Conservation (phyloP, 1,140 invertebrate genomes). For the Linepithema humile region DNA sequence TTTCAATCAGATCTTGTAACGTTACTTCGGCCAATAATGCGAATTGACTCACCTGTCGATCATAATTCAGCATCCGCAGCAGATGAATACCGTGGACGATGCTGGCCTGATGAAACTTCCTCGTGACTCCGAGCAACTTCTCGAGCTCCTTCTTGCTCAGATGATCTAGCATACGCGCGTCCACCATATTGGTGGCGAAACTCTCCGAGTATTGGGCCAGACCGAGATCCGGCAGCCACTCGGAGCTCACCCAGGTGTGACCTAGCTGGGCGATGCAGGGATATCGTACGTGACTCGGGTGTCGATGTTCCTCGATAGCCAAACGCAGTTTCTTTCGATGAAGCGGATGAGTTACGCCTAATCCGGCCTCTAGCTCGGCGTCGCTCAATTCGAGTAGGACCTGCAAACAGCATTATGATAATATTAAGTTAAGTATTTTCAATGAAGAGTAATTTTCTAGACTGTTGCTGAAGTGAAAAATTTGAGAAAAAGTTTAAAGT, state of each 20-base stretch:
- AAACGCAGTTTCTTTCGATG: slow-evolving; percentile 96
- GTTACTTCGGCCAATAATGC: neutral
- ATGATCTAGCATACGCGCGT: slow-evolving; percentile 95
- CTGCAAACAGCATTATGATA: slow-evolving; percentile 82
- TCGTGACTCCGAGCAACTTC: slow-evolving; percentile 94
- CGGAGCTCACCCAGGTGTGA: slow-evolving; percentile 96
- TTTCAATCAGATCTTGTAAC: neutral
- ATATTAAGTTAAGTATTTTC: neutral
- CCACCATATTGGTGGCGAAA: slow-evolving; percentile 95
- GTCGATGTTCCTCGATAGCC: slow-evolving; percentile 95
- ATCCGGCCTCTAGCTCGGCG: slow-evolving; percentile 93
- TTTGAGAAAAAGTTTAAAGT: neutral
- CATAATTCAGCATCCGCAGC: slow-evolving; percentile 95
- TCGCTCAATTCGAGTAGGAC: slow-evolving; percentile 95
- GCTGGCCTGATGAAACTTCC: slow-evolving; percentile 97
- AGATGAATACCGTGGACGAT: slow-evolving; percentile 97
- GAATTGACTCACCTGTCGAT: slow-evolving; percentile 90
- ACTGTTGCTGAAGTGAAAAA: neutral
- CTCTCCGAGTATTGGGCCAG: slow-evolving; percentile 94
- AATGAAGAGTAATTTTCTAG: neutral
- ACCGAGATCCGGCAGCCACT: slow-evolving; percentile 96
- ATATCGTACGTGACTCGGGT: slow-evolving; percentile 93
- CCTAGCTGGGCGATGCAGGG: slow-evolving; percentile 93
- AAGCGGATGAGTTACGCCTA: slow-evolving; percentile 95
- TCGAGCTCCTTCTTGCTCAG: slow-evolving; percentile 97